Base-by-base conservation (phyloP, 2,888 invertebrate species). In the Phalera bucephala region DNA sequence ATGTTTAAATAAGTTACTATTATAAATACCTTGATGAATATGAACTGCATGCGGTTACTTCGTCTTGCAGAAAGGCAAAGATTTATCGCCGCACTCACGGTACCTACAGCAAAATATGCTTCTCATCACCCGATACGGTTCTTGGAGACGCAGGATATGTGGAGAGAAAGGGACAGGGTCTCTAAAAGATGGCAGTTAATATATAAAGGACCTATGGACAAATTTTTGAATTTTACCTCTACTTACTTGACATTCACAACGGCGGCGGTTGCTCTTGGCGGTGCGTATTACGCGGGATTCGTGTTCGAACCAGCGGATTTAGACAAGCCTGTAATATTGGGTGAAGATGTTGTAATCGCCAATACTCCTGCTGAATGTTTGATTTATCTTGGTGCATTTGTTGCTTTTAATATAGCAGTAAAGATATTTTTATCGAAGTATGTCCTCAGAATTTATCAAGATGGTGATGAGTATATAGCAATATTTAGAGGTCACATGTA, bases 201-300 rank as follows among this genome's bases (percentile, higher is more conserved):
- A 37, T 89, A 89, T 40, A 89, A 85, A 64, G 86, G 82, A 2
- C 88, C 89, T 1, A 84, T 89, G 86, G 77, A 76, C 3, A 68
- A 62, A 3, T 28, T 51, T 11, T 52, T 88, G 1, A 84, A 84
- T 22, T 77, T 62, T 47, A 35, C 70, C 3, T 54, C 81, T 1
- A 60, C 73, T 6, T 88, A 82, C 49, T 42, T 88, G 31, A 79
- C 84, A 12, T 38, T 78, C 28, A 73, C 87, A 5, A 80, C 82
- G 12, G 45, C 61, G 22, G 45, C 72, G 2, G 40, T 82, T 11
- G 54, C 62, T 4, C 51, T 55, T 19, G 41, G 59, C 20, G 61
- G 68, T 12, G 3, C 77, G 2, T 88, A 88, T 42, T 89, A 82
- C 59, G 69, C 65, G 26, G 55, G 67, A 13, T 80, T 78, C 56